phyloP scores from a whole-genome alignment of 1,140 invertebrate genomes.

The Vanessa atalanta region DNA sequence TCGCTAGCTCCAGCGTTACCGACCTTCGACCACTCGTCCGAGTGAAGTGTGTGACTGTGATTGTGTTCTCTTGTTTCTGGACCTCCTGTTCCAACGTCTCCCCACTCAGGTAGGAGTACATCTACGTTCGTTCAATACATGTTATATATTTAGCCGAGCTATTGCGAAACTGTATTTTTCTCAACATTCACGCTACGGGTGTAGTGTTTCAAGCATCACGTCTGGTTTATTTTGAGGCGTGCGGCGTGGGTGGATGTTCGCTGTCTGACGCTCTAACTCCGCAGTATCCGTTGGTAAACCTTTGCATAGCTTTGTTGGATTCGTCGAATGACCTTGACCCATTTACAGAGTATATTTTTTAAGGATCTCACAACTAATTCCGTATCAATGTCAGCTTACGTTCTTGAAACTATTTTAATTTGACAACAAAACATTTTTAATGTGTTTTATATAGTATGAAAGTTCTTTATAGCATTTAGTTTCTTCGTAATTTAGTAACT shows the following conservation, averaged over 20 bases:
- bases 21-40: conserved; percentile 74
- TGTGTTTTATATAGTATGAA: no score
- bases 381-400: conserved; percentile 20
- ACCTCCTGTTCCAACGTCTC: conserved; percentile 35
- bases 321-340: conserved; percentile 67
- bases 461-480: no score
- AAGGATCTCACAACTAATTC: conserved; percentile 21
- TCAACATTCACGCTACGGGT: conserved; percentile 50
- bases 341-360: conserved; percentile 30
- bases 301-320: conserved; percentile 6
- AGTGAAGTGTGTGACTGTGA: conserved; percentile 77
- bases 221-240: conserved; percentile 72
- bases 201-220: conserved; percentile 68
- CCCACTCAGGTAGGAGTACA: conserved; percentile 52
- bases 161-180: conserved; percentile 52
- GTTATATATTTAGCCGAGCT: conserved; percentile 46
- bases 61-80: conserved; percentile 59
- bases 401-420: conserved; percentile 1
- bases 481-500: no score
- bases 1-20: conserved; percentile 65
- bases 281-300: conserved; percentile 23
- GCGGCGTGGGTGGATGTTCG: conserved; percentile 60
- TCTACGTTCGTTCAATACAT: conserved; percentile 21
- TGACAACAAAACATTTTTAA: background rate
- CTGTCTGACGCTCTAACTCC: conserved; percentile 35